Base-by-base conservation (phyloP, 1,140 invertebrate genomes). In the Drosophila sulfurigaster region DNA sequence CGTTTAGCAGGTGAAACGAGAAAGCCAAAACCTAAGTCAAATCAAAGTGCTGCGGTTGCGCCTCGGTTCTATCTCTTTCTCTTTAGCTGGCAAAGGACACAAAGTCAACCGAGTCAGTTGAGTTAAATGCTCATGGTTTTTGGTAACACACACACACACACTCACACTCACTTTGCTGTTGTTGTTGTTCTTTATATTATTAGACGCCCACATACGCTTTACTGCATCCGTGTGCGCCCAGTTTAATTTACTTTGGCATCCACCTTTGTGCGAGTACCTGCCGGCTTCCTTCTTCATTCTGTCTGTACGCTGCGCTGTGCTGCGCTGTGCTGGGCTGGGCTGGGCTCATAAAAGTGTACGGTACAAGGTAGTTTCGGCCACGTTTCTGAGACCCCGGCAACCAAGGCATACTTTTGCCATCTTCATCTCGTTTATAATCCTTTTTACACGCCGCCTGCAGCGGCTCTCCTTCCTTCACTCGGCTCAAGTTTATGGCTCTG, bases 391-490 rank as follows among this genome's bases (percentile, higher is more conserved):
- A 32, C 46, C 60, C 46, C 8, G 10, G 38, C 15, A 10, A 20
- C 32, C 51, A 5, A 25, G 32, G 5, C n/a, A 32, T 35, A 13
- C 65, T 66, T 81, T 67, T 81, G 52, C 49, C 64, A 38, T 57
- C 54, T 59, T 64, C 65, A 65, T 68, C 30, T 65, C 75, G 75
- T 67, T 82, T 79, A 82, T 86, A 87, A 87, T 87, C 75, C 79
- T 78, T 86, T 83, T 81, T 64, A 63, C 65, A 78, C 60, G 56
- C 35, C 46, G 38, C 56, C 62, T 64, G 28, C 41, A 56, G n/a
- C 43, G 41, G 13, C 10, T 45, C 51, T 49, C 56, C 54, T 56
- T 4, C 8, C 13, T 75, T 77, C 65, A 45, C 66, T 65, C 63
- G 57, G 68, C 79, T 88, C 68, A 79, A 77, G 79, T 82, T 86